A percentile compares a stretch with the other conserved stretches of the same genome.
Conservation (phyloP, 2,797 vertebrate species). For the Monodelphis domestica region DNA sequence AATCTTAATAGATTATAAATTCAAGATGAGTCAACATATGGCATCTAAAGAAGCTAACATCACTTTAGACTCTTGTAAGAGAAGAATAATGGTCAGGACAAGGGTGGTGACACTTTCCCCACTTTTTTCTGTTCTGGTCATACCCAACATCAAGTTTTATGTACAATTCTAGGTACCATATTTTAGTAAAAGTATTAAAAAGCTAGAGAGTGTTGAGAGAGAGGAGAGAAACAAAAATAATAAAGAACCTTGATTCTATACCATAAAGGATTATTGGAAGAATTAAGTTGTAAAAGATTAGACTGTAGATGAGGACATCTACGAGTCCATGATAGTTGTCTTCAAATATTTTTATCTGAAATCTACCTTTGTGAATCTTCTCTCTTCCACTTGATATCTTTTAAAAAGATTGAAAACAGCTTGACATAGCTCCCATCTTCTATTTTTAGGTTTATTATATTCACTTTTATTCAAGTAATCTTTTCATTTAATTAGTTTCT, state of each 20-base stretch:
- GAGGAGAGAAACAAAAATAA: neutral
- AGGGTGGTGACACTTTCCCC: neutral
- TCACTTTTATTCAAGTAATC: neutral
- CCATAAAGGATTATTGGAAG: neutral
- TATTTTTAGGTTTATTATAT: neutral
- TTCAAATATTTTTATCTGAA: neutral
- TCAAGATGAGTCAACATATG: neutral
- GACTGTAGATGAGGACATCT: neutral
- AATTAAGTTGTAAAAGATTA: neutral
- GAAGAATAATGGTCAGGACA: neutral
- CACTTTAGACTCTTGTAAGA: neutral
- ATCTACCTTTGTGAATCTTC: neutral
- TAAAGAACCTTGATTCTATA: neutral
- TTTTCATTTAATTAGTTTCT: neutral
- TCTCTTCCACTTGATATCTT: neutral
- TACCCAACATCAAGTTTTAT: neutral
- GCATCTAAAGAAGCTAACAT: neutral
- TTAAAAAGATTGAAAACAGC: neutral
- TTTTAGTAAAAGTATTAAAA: neutral
- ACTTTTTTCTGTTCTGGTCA: neutral
- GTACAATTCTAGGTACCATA: neutral
- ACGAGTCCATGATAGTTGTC: neutral
- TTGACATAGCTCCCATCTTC: neutral
- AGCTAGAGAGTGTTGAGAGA: neutral
- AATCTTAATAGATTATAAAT: neutral